Evolutionary conservation across 2,888 invertebrate species (phyloP).

Genomic region (Acanthosoma haemorrhoidale): DNA sequence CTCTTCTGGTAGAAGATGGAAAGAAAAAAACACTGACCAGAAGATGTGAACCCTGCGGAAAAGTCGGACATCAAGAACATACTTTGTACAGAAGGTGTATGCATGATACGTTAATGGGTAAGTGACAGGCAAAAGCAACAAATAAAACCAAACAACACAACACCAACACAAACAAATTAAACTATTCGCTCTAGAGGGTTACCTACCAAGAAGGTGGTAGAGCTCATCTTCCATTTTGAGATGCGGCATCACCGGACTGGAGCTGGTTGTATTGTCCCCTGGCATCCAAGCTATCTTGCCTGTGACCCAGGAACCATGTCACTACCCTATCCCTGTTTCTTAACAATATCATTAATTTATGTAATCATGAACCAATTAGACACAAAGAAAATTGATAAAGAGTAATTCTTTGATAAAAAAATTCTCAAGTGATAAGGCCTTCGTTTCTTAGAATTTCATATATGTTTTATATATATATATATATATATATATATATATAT

Average conservation of each 20-base stretch:
- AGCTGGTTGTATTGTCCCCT: not conserved
- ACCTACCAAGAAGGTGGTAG: not conserved
- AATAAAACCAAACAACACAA: not conserved
- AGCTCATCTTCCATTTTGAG: not conserved
- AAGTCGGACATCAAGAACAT: too few species aligned
- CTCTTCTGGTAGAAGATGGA: too few species aligned
- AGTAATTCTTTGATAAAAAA: not conserved
- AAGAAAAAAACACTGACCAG: too few species aligned
- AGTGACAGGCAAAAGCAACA: too few species aligned
- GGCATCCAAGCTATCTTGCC: not conserved
- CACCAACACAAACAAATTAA: too few species aligned
- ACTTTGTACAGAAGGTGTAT: too few species aligned
- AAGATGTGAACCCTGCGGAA: too few species aligned
- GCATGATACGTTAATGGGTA: too few species aligned
- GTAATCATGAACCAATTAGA: conserved; percentile 17
- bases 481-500: too few species aligned
- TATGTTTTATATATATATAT: too few species aligned
- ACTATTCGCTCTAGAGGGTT: not conserved
- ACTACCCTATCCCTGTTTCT: not conserved
- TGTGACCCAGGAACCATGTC: not conserved
- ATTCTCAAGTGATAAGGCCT: not conserved
- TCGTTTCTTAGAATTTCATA: too few species aligned
- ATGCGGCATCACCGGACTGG: not conserved
- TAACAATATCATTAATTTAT: conserved; percentile 16
- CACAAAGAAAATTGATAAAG: conserved; percentile 8